A percentile compares a stretch with the other conserved stretches of the same genome.
phyloP scores from a whole-genome alignment of 2,797 vertebrate genomes.

The Helicolenus hilgendorfi region DNA sequence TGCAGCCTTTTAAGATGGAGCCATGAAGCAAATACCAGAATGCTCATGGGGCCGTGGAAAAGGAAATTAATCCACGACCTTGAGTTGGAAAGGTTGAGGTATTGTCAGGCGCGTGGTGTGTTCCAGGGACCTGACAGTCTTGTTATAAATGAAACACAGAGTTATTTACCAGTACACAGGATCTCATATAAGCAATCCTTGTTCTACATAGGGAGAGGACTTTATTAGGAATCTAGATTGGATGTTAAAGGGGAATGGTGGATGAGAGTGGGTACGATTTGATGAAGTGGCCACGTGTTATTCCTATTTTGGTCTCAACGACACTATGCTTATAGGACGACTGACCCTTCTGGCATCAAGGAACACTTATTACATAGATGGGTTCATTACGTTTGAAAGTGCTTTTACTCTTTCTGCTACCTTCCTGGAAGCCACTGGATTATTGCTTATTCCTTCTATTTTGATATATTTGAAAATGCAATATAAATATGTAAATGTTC shows the following conservation, averaged over 20 bases:
- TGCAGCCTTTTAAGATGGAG: slow-evolving; percentile 52
- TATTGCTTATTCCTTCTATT: not conserved
- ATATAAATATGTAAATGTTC: not conserved
- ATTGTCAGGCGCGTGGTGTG: slow-evolving; percentile 24
- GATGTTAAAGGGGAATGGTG: not conserved
- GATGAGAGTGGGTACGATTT: not conserved
- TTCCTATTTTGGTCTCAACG: not conserved
- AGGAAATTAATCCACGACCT: slow-evolving; percentile 75
- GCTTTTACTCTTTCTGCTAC: not conserved
- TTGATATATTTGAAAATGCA: not conserved
- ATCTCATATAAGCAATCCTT: slow-evolving; percentile 23
- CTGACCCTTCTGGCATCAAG: not conserved
- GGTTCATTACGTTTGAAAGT: not conserved
- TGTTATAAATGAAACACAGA: slow-evolving; percentile 53
- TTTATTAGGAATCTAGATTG: slow-evolving; percentile 39
- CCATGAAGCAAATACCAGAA: slow-evolving; percentile 41
- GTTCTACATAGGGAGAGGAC: not conserved
- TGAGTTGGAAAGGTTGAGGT: slow-evolving; percentile 49
- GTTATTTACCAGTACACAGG: slow-evolving; percentile 40
- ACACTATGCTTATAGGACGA: not conserved
- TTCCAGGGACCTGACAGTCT: slow-evolving; percentile 30
- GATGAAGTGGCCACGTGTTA: not conserved
- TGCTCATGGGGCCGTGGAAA: slow-evolving; percentile 58
- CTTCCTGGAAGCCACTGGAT: not conserved
- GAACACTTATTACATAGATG: not conserved